Evolutionary conservation across 2,113 vertebrate species (phyloP).

Genomic region (Chrysochloris asiatica): DNA sequence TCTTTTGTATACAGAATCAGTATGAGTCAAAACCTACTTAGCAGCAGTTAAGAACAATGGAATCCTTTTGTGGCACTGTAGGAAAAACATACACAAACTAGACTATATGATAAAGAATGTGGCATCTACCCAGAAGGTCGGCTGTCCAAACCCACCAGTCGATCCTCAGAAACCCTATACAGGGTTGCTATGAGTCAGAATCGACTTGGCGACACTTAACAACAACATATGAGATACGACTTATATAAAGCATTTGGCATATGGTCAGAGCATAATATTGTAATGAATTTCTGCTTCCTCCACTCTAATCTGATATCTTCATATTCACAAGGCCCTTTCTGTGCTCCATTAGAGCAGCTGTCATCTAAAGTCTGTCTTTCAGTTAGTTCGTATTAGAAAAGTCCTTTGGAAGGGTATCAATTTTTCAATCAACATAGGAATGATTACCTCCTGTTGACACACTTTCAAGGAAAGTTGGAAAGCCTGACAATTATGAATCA

Average conservation of each 20-base stretch:
- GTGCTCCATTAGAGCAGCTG: not conserved
- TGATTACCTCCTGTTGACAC: not conserved
- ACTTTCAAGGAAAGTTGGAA: not conserved
- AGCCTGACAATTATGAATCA: constrained; percentile 44
- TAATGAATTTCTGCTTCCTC: not conserved
- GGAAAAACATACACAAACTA: no score
- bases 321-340: not conserved
- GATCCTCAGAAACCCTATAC: no score
- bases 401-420: not conserved
- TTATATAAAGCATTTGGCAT: not conserved
- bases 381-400: not conserved
- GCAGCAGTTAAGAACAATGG: no score
- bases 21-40: no score
- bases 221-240: not conserved
- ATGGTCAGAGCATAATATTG: not conserved
- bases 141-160: no score
- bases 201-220: no score
- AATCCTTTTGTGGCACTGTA: no score
- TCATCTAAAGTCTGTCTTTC: not conserved
- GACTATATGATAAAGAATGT: no score
- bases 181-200: not conserved
- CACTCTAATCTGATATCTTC: not conserved
- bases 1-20: no score
- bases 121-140: no score
- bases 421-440: not conserved